These are phyloP conservation scores for Eurystomus glaucurus DNA, from an alignment of 2,797 vertebrate genomes.

Conservation along the genomic window DNA sequence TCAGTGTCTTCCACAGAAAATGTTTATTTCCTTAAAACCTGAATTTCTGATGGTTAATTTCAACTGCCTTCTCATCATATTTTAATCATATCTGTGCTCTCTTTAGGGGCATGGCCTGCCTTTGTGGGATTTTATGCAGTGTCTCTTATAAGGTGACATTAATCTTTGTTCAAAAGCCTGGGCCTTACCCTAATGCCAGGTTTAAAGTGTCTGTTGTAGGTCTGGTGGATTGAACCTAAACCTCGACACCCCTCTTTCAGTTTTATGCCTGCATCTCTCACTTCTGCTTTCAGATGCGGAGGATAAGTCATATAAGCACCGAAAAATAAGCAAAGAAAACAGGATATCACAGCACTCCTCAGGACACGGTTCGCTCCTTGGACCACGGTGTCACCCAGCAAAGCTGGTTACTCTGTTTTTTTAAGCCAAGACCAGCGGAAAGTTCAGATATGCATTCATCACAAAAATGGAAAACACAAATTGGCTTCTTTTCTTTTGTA, in stretches of 20 bases:
- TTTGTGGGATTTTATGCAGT: not conserved
- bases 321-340: not conserved
- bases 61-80: not conserved
- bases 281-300: not conserved
- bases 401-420: conserved; percentile 45
- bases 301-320: not conserved
- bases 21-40: not conserved
- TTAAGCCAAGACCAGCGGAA: conserved; percentile 70
- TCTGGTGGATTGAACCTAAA: too few relatives aligned
- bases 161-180: not conserved
- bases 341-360: not conserved
- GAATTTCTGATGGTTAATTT: not conserved
- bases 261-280: not conserved
- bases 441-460: conserved; percentile 81
- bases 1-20: not conserved
- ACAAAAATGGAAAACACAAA: conserved; percentile 80
- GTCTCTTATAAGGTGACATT: not conserved
- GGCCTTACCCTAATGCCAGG: not conserved
- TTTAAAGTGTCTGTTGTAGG: not conserved
- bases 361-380: not conserved
- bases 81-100: not conserved
- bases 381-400: not conserved
- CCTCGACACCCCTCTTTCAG: not conserved
- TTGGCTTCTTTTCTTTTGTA: conserved; percentile 76
- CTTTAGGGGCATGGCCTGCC: not conserved